phyloP scores from a whole-genome alignment of 2,113 vertebrate genomes.

The Pardalotus punctatus region DNA sequence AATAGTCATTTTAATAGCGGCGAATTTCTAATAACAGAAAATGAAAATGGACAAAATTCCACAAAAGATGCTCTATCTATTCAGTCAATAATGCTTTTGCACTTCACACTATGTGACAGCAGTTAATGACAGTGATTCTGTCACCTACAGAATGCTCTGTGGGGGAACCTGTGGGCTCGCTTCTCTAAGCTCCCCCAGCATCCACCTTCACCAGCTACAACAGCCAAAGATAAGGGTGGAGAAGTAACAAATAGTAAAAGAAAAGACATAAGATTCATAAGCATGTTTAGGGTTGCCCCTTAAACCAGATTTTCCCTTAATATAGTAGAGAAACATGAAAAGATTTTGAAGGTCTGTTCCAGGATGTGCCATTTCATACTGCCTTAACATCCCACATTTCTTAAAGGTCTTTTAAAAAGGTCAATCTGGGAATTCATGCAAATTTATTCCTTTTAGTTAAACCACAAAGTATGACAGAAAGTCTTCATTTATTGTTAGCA shows the following conservation, averaged over 20 bases:
- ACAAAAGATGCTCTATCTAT: neutral
- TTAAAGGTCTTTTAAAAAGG: slow-evolving; percentile 14
- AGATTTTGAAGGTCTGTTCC: neutral
- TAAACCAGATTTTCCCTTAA: neutral
- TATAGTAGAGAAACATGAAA: neutral
- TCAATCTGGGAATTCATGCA: neutral
- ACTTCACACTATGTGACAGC: neutral
- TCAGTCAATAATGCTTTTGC: neutral
- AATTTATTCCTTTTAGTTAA: neutral
- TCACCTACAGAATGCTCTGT: neutral
- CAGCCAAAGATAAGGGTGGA: neutral
- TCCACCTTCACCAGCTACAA: neutral
- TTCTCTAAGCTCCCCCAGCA: neutral
- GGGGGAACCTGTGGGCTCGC: neutral
- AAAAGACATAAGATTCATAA: neutral
- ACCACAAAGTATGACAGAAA: neutral
- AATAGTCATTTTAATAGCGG: no score
- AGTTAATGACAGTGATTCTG: neutral
- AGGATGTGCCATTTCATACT: neutral
- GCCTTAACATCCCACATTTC: neutral
- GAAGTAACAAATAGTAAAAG: neutral
- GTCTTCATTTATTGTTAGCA: neutral
- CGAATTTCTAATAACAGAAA: neutral
- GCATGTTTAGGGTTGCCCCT: neutral
- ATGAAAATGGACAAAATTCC: neutral